phyloP scores from a whole-genome alignment of 2,888 invertebrate genomes.

The Oegoconia quadripuncta region DNA sequence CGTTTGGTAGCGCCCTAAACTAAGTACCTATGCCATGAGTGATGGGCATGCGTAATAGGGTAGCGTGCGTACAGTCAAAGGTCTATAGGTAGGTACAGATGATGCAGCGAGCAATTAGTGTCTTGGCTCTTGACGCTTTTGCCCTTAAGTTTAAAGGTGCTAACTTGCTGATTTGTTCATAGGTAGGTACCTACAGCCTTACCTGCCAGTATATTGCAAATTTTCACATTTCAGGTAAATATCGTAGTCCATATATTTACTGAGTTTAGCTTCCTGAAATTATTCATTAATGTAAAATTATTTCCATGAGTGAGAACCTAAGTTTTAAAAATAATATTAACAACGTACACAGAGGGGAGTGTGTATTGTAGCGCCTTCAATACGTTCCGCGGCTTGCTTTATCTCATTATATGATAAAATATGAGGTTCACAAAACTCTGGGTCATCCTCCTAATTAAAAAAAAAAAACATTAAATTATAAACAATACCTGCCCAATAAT shows the following conservation, averaged over 20 bases:
- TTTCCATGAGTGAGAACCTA: background rate
- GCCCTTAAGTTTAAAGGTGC: no score
- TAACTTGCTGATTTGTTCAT: no score
- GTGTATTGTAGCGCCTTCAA: conserved; percentile 64
- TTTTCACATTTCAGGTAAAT: conserved; percentile 93
- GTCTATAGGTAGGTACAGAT: no score
- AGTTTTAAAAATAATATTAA: no score
- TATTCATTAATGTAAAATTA: background rate
- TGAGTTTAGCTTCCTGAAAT: conserved; percentile 70
- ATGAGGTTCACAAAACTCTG: conserved; percentile 1
- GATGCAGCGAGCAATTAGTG: no score
- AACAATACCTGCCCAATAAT: no score
- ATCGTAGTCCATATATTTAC: conserved; percentile 81
- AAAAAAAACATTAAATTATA: no score
- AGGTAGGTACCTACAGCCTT: conserved; percentile 18
- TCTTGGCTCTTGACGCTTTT: no score
- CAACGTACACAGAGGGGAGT: conserved; percentile 65
- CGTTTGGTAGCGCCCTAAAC: no score
- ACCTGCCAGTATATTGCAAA: conserved; percentile 91
- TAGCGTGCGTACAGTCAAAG: no score
- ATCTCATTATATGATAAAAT: conserved; percentile 55
- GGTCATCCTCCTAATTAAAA: background rate
- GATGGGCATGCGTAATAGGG: no score
- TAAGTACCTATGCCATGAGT: no score
- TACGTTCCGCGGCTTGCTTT: conserved; percentile 58